A percentile compares a stretch with the other conserved stretches of the same genome.
Conservation (phyloP, 2,888 invertebrate genomes). For the Yponomeuta sedellus region DNA sequence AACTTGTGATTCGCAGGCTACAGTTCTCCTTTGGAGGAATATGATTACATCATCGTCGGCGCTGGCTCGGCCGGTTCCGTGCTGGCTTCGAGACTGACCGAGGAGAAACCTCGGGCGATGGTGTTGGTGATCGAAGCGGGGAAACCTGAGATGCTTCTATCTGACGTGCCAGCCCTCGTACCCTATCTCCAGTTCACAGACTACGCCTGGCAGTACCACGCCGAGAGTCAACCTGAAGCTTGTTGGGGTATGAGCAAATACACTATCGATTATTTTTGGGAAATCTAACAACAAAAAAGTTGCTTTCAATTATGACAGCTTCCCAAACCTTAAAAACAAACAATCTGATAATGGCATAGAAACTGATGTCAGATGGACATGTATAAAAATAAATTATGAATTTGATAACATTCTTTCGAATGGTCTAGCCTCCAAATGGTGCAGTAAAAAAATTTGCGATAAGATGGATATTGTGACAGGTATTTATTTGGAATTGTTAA, state of each 20-base stretch:
- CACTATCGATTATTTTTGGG: background rate
- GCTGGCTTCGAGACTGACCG: constrained; percentile 81
- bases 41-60: constrained; percentile 82
- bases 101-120: constrained; percentile 69
- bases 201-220: constrained; percentile 79
- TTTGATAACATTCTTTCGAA: too few species aligned
- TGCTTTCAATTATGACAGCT: too few species aligned
- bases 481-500: too few species aligned
- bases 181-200: constrained; percentile 76
- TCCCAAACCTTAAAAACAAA: too few species aligned
- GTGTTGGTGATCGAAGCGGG: constrained; percentile 81
- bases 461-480: too few species aligned
- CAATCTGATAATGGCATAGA: too few species aligned
- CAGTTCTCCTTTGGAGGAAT: constrained; percentile 55
- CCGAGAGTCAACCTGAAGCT: constrained; percentile 76
- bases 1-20: constrained; percentile 32
- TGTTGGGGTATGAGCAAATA: constrained; percentile 64
- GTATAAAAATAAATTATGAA: too few species aligned
- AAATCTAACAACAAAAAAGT: too few species aligned
- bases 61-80: constrained; percentile 84
- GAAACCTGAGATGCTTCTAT: constrained; percentile 63
- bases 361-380: too few species aligned
- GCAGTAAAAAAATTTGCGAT: too few species aligned
- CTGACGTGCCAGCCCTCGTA: constrained; percentile 76
- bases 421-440: too few species aligned